These are phyloP conservation scores for Pagrus major DNA, from an alignment of 2,113 vertebrate genomes.

Conservation along the genomic window DNA sequence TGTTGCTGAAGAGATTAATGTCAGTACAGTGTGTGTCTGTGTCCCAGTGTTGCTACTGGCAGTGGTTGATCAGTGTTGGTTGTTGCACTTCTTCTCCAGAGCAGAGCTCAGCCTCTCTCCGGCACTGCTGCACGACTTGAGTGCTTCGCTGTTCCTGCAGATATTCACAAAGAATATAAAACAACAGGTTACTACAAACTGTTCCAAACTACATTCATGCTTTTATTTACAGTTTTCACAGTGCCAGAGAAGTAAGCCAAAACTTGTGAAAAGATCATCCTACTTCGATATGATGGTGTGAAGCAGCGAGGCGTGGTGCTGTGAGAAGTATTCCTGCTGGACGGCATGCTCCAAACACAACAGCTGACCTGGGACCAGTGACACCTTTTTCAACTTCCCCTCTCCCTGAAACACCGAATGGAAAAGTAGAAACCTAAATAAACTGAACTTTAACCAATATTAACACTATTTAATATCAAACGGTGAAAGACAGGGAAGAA, in stretches of 20 bases:
- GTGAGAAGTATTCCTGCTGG: conserved; percentile 93
- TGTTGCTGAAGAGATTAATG: background rate
- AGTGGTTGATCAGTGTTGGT: conserved; percentile 2
- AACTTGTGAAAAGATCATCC: conserved; percentile 49
- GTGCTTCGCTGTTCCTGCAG: conserved; percentile 71
- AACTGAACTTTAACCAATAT: background rate
- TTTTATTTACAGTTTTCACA: background rate
- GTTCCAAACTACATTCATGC: background rate
- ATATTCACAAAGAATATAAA: conserved; percentile 31
- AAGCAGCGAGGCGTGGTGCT: conserved; percentile 87
- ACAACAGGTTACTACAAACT: background rate
- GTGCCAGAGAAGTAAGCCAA: background rate
- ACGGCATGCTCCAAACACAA: conserved; percentile 91
- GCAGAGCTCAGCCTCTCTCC: conserved; percentile 69
- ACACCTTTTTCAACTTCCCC: conserved; percentile 87
- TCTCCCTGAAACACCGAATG: conserved; percentile 87
- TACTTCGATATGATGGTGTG: conserved; percentile 91
- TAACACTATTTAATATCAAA: background rate
- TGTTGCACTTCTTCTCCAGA: conserved; percentile 56
- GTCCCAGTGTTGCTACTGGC: background rate
- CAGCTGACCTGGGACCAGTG: conserved; percentile 90
- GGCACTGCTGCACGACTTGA: conserved; percentile 67
- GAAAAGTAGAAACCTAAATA: background rate
- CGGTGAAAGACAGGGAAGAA: background rate
- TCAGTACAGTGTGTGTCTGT: conserved; percentile 29